Evolutionary conservation across 92 coral and sea anemone genomes (phyloP), one percentile per base, ranked within the genome.

Genomic region (Bergia sp.): DNA sequence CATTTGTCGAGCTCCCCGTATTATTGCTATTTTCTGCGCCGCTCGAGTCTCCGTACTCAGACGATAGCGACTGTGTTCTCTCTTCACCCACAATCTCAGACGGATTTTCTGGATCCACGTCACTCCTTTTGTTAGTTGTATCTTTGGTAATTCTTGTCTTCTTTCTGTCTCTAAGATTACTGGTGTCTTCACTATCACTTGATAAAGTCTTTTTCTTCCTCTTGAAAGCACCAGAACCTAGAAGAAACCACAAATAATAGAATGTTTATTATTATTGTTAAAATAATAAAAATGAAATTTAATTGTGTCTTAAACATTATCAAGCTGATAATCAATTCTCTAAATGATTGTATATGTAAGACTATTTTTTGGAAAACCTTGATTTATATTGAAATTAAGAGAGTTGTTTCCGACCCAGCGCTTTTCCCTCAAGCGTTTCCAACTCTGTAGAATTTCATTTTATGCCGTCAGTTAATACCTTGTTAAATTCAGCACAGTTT

Each of bases 201-300:
- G 89, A 69, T 3, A 76, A 86, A 37, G 86, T 86, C 49, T 71
- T 74, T 47, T 90, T 82, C 86, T 91, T 91, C 66, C 93, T 91
- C 76, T 91, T 91, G 74, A 76, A 82, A 12, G 89, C 86, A n/a
- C 86, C 91, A 37, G 81, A 16, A 36, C 81, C 66, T 81, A 37
- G 41, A 49, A 23, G 45, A 84, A 41, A 84, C 36, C 55, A 12
- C 23, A 86, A 39, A 65, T 61, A 42, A 5, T 7, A 4, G 2
- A 38, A 36, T 15, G 36, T 12, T 53, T 53, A 53, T 53, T 53
- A 15, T 18, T 12, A 53, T 53, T 53, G 0, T 10, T 11, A 53
- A 53, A 11, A 11, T 18, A 1, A 0, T 11, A 10, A 11, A 18
- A 15, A 3, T 18, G 11, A 53, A 53, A 0, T 8, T 50, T 50